A percentile compares a stretch with the other conserved stretches of the same genome.
Evolutionary conservation across 2,797 vertebrate genomes (phyloP).

Genomic region (Graptemys geographica): DNA sequence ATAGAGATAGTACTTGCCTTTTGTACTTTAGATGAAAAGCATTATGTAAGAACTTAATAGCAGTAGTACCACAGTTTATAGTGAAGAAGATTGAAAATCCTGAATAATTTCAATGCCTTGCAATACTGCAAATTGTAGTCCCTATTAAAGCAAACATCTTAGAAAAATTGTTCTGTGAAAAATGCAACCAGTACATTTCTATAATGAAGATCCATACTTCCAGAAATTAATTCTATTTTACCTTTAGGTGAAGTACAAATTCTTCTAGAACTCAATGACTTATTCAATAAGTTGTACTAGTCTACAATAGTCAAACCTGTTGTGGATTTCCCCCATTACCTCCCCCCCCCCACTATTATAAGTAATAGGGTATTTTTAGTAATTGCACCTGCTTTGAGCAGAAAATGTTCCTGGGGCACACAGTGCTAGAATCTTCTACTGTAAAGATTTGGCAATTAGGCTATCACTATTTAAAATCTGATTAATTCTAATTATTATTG

Average conservation of each 20-base stretch:
- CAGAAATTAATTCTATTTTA: slow-evolving; percentile 7
- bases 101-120: not conserved
- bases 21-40: not conserved
- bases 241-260: not conserved
- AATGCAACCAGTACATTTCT: not conserved
- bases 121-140: not conserved
- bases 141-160: not conserved
- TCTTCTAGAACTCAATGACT: not conserved
- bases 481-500: slow-evolving; percentile 72
- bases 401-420: slow-evolving; percentile 62
- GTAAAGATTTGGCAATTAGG: slow-evolving; percentile 70
- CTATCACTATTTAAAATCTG: slow-evolving; percentile 68
- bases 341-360: too few relatives aligned
- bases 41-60: not conserved
- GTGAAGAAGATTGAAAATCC: slow-evolving; percentile 6
- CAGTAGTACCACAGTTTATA: not conserved
- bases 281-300: not conserved
- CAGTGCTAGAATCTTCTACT: slow-evolving; percentile 59
- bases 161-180: not conserved
- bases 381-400: slow-evolving; percentile 34
- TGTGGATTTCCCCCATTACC: slow-evolving; percentile 28
- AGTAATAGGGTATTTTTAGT: slow-evolving; percentile 62
- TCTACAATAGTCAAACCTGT: not conserved
- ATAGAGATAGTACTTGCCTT: not conserved
- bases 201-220: not conserved